Percentiles rank a stretch among this genome's conserved stretches.
Evolutionary conservation across 2,888 invertebrate species (phyloP).

Genomic region (Agrochola macilenta): DNA sequence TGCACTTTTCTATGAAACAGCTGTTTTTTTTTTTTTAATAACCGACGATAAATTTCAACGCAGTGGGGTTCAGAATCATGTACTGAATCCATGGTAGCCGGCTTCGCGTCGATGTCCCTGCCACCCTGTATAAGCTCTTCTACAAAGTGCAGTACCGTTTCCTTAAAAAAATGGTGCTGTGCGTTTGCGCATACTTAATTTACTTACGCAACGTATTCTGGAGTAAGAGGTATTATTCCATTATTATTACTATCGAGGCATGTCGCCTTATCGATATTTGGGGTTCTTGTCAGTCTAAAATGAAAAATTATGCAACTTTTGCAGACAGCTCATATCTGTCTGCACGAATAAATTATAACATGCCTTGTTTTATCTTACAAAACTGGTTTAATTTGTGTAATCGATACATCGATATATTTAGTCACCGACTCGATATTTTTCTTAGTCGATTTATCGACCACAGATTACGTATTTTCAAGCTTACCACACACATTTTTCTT

Average conservation of each 20-base stretch:
- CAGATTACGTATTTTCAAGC: not conserved
- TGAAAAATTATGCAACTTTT: not conserved
- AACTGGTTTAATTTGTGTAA: not conserved
- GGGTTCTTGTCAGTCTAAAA: slow-evolving; percentile 41
- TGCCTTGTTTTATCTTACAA: not conserved
- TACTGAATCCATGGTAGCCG: no score
- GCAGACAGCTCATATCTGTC: not conserved
- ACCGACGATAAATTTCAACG: no score
- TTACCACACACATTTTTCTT: not conserved
- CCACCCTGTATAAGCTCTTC: no score
- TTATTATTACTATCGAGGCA: slow-evolving; percentile 42
- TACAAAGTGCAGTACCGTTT: slow-evolving; percentile 14
- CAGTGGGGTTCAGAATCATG: no score
- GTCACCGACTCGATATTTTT: not conserved
- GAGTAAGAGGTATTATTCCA: slow-evolving; percentile 23
- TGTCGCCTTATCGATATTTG: not conserved
- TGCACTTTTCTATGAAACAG: no score
- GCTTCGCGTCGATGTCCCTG: no score
- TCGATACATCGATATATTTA: slow-evolving; percentile 14
- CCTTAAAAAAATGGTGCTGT: slow-evolving; percentile 23
- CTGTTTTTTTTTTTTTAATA: no score
- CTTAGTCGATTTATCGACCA: slow-evolving; percentile 11
- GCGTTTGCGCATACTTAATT: not conserved
- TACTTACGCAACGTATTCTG: slow-evolving; percentile 52
- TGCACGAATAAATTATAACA: not conserved